Evolutionary conservation across 2,888 invertebrate genomes (phyloP), one percentile per base, ranked within the genome.

Genomic region (Limnephilus rhombicus): DNA sequence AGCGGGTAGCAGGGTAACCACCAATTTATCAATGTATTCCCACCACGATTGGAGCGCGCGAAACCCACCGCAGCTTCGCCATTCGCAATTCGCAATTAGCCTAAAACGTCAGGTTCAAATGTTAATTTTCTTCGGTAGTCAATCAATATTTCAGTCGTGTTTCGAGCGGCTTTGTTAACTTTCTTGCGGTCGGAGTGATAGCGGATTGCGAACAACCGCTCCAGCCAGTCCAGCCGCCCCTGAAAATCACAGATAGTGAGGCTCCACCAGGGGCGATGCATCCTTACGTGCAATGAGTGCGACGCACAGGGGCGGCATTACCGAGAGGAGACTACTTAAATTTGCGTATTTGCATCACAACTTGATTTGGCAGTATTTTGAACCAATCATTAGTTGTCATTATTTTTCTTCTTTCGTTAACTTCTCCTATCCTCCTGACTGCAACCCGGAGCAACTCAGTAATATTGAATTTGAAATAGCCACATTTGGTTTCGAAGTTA

Each of bases 71-170:
- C 91, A n/a, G 81, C 81, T 34, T 81, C 91, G 92, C 93, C 93
- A 91, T 92, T 93, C 81, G 93, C 93, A 93, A 93, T 93, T 93
- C 81, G 93, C 93, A 93, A 93, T 93, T 93, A 93, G 92, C 93
- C 82, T 91, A 92, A 92, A 93, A 93, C 93, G 93, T 92, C 92
- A 92, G 92, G 93, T 92, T 93, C 92, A 93, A 93, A 93, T 93
- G 93, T 93, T 93, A 93, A 93, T 93, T 93, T 92, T 91, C 86
- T 92, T 91, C 90, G 86, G 92, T 92, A 91, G 92, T 92, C 92
- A 92, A 93, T 93, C 93, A 93, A 93, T 93, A 93, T 93, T 92
- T 92, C 92, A 92, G 92, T 93, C 93, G 89, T 93, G 93, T 92
- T 93, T 91, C 91, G 90, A 87, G 82, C 68, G 41, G 82, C 89